These are phyloP conservation scores for Acanthurus tractus DNA, from an alignment of 2,797 vertebrate species.

Conservation along the genomic window DNA sequence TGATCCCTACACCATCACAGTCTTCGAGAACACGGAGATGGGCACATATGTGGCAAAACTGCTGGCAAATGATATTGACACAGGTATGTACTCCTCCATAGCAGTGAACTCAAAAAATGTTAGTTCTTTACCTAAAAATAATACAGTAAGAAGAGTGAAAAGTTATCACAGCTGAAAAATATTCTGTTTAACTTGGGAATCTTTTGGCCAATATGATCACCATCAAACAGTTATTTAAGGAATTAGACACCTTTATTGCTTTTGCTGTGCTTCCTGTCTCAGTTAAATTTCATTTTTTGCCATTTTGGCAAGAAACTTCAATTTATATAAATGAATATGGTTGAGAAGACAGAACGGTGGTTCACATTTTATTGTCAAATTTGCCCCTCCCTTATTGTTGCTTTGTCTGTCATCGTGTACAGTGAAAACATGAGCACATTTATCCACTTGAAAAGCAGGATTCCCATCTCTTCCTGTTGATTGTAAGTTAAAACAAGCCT, in stretches of 20 bases:
- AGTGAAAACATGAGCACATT: no score
- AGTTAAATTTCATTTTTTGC: background rate
- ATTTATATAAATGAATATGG: background rate
- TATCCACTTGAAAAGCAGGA: background rate
- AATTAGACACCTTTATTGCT: background rate
- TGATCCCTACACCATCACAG: conserved; percentile 90
- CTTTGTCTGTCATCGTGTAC: background rate
- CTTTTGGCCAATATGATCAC: background rate
- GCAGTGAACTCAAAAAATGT: background rate
- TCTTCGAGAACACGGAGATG: conserved; percentile 96
- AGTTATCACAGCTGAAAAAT: background rate
- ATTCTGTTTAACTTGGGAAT: background rate
- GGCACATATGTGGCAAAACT: conserved; percentile 92
- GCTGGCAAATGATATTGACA: conserved; percentile 91
- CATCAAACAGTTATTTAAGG: background rate
- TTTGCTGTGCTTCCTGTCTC: background rate
- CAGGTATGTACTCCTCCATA: conserved; percentile 82
- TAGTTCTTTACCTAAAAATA: background rate
- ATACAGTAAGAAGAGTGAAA: background rate
- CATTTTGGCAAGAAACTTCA: background rate
- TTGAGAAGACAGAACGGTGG: background rate
- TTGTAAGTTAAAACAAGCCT: background rate
- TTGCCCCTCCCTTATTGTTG: background rate
- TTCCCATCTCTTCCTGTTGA: background rate
- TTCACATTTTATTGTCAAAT: background rate